Conservation (phyloP, 1,140 invertebrate species). For the Grapholita molesta region DNA sequence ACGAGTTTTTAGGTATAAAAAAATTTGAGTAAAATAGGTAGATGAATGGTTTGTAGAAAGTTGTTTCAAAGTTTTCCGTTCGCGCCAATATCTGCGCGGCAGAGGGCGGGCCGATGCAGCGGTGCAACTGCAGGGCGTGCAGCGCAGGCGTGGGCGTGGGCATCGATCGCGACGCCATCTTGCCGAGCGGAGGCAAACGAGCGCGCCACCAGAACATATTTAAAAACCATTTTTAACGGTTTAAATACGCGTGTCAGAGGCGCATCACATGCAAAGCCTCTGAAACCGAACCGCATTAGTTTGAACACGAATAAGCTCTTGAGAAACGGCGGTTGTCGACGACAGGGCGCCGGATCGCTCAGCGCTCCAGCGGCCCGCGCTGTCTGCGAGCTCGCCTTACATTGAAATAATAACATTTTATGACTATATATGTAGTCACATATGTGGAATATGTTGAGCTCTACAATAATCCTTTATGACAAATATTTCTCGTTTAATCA, state of each 20-base stretch:
- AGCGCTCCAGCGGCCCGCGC: slow-evolving; percentile 39
- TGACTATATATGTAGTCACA: no score
- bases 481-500: no score
- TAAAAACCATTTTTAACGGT: slow-evolving; percentile 24
- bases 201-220: slow-evolving; percentile 19
- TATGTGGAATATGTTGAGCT: no score
- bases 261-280: slow-evolving; percentile 47
- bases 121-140: slow-evolving; percentile 62
- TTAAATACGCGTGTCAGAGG: slow-evolving; percentile 50
- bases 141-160: slow-evolving; percentile 69
- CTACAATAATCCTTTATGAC: no score
- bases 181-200: slow-evolving; percentile 48
- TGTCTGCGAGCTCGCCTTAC: neutral
- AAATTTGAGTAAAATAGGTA: neutral
- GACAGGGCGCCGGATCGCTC: slow-evolving; percentile 34
- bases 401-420: no score
- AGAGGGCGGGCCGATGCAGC: slow-evolving; percentile 59
- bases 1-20: no score
- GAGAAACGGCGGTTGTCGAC: slow-evolving; percentile 43
- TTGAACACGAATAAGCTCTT: slow-evolving; percentile 71
- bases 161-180: slow-evolving; percentile 72
- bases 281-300: slow-evolving; percentile 62
- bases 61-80: neutral
- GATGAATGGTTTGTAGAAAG: neutral
- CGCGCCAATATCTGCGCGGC: slow-evolving; percentile 20